Conservation (phyloP, 2,797 vertebrate species). For the Lagodon rhomboides region DNA sequence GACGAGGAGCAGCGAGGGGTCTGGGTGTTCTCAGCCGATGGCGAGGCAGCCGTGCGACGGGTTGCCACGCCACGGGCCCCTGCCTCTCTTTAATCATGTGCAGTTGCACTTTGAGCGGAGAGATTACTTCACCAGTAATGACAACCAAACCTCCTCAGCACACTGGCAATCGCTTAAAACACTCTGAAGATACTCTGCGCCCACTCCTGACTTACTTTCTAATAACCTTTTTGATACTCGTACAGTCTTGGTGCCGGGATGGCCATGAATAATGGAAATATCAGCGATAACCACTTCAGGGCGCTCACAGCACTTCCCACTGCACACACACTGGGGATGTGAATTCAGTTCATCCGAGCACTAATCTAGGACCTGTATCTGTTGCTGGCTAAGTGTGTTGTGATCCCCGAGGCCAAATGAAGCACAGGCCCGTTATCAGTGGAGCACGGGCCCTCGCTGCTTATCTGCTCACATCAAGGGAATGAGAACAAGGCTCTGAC, state of each 20-base stretch:
- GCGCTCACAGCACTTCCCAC: slow-evolving; percentile 58
- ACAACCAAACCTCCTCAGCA: slow-evolving; percentile 79
- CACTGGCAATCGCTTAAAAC: slow-evolving; percentile 62
- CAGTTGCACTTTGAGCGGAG: slow-evolving; percentile 83
- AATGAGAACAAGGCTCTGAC: slow-evolving; percentile 68
- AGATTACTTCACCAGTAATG: slow-evolving; percentile 87
- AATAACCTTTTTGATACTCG: slow-evolving; percentile 60
- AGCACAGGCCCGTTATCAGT: slow-evolving; percentile 79
- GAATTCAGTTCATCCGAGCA: slow-evolving; percentile 55
- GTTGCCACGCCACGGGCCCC: slow-evolving; percentile 69
- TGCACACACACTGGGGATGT: slow-evolving; percentile 49
- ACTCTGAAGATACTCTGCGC: slow-evolving; percentile 23
- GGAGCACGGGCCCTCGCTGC: slow-evolving; percentile 55
- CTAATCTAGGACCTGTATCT: slow-evolving; percentile 77
- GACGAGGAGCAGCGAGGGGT: slow-evolving; percentile 63
- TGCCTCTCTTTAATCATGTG: slow-evolving; percentile 84
- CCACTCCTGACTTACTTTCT: slow-evolving; percentile 57
- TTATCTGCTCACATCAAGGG: slow-evolving; percentile 79
- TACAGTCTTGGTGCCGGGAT: slow-evolving; percentile 43
- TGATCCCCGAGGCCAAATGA: slow-evolving; percentile 77
- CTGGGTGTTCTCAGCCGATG: slow-evolving; percentile 74
- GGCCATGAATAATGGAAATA: slow-evolving; percentile 73
- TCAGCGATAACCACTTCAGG: slow-evolving; percentile 69
- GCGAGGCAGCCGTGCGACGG: slow-evolving; percentile 70
- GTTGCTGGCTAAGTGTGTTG: slow-evolving; percentile 70